These are phyloP conservation scores for Notothenia rossii DNA, from an alignment of 2,113 vertebrate genomes.

Conservation along the genomic window DNA sequence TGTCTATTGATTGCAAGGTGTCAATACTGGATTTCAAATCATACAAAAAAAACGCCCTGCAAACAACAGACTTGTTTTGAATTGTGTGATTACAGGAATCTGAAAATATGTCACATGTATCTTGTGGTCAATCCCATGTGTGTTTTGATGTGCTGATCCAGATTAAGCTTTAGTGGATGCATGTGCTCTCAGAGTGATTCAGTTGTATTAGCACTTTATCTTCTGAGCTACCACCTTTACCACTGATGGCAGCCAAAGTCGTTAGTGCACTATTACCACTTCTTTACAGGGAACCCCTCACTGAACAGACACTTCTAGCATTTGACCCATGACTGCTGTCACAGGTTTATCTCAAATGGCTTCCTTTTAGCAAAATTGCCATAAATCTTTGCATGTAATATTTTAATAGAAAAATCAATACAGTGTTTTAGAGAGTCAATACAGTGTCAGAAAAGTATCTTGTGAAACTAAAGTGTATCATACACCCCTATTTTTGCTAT, in stretches of 20 bases:
- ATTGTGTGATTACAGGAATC: neutral
- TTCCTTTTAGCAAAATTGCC: neutral
- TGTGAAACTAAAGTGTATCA: no score
- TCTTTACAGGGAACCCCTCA: conserved; percentile 13
- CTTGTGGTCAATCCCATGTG: neutral
- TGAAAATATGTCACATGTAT: neutral
- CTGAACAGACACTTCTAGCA: neutral
- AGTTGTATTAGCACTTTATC: conserved; percentile 23
- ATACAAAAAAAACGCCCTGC: neutral
- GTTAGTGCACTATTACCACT: conserved; percentile 10
- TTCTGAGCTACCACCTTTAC: conserved; percentile 26
- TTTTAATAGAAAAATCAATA: no score
- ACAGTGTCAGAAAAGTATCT: no score
- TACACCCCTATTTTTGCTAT: neutral
- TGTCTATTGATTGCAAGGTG: neutral
- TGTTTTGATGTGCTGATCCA: conserved; percentile 33
- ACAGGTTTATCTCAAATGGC: neutral
- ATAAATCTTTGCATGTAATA: no score
- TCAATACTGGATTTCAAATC: neutral
- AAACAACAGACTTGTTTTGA: neutral
- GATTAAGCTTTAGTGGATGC: conserved; percentile 21
- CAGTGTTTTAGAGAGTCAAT: no score
- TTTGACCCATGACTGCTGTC: conserved; percentile 4
- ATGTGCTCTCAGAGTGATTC: conserved; percentile 3
- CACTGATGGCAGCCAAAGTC: conserved; percentile 14